Base-by-base conservation (phyloP, 2,888 invertebrate species). In the Nudaria mundana region DNA sequence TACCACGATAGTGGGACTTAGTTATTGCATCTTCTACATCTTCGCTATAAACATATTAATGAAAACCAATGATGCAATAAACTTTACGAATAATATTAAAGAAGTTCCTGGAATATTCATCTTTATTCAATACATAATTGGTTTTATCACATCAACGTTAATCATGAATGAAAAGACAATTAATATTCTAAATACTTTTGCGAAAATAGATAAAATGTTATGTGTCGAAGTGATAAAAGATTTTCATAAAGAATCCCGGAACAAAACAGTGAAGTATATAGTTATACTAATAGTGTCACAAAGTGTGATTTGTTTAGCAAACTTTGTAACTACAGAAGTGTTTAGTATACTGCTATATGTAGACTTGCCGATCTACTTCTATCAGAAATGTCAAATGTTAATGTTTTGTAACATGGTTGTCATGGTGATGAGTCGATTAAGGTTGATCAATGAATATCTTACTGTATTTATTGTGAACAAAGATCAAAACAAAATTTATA, bases 361-460 rank as follows among this genome's bases (percentile, higher is more conserved):
- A 0, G 40, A 55, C 2, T 36, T 70, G 2, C 55, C 58, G 0
- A 36, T 73, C 7, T 70, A 63, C 16, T 55, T 66, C 25, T 48
- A 66, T 29, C 75, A 78, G 46, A 64, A 75, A 40, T 47, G 79
- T 0, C 73, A 80, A 59, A 62, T 76, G 26, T 34, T 67, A 4
- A 33, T 60, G 2, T 74, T 81, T 45, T 75, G 69, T 39, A 56
- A 70, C 34, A 53, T 66, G 45, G 69, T 79, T 16, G 44, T 46
- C 8, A 67, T 71, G 67, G 28, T 79, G 3, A 68, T 53, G 12
- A 10, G 44, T 2, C 67, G 81, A 44, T 44, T 82, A 3, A 22
- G 15, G n/a, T 23, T 73, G 14, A 62, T 81, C 12, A 81, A 81
- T 38, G 44, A 53, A 5, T 65, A 72, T 48, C 30, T 79, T 14